Evolutionary conservation across 2,113 vertebrate species (phyloP).

Genomic region (Chloebia gouldiae): DNA sequence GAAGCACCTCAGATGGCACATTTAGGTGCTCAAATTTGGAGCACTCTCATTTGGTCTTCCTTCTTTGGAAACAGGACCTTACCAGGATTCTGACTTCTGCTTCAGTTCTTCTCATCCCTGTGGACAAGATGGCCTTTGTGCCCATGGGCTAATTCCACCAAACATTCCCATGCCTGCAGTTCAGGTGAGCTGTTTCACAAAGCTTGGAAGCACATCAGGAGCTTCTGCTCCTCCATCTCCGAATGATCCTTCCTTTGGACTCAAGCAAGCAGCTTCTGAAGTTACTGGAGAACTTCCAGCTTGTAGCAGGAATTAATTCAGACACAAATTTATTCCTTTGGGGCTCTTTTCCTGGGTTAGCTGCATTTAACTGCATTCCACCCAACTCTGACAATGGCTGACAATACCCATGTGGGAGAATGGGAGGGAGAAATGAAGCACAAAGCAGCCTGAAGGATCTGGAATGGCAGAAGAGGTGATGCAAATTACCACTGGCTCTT

Average conservation of each 20-base stretch:
- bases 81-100: neutral
- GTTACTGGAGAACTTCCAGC: neutral
- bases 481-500: neutral
- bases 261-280: neutral
- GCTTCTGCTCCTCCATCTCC: neutral
- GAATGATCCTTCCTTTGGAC: neutral
- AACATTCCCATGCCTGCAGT: neutral
- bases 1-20: neutral
- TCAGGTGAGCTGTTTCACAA: neutral
- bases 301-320: neutral
- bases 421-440: neutral
- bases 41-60: neutral
- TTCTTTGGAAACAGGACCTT: neutral
- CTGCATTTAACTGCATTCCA: neutral
- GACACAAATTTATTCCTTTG: neutral
- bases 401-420: neutral
- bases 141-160: neutral
- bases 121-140: neutral
- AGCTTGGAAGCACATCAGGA: neutral
- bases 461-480: neutral
- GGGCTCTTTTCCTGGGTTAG: neutral
- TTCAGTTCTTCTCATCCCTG: rapidly evolving
- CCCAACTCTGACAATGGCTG: neutral
- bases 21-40: neutral
- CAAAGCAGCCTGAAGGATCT: neutral